phyloP scores from a whole-genome alignment of 2,113 vertebrate species.

The Mustelus asterias region DNA sequence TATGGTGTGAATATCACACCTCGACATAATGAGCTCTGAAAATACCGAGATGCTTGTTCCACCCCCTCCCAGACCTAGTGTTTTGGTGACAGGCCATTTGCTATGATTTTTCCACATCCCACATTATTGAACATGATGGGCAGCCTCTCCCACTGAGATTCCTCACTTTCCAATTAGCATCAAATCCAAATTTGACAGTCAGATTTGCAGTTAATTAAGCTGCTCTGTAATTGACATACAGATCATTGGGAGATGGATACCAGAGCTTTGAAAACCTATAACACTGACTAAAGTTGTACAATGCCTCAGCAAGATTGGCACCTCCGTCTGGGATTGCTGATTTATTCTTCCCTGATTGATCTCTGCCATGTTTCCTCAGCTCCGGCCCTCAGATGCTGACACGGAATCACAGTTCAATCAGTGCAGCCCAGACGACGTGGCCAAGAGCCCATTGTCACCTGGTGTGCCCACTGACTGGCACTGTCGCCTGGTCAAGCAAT shows the following conservation, averaged over 20 bases:
- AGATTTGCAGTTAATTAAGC: slow-evolving; percentile 36
- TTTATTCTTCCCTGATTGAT: neutral
- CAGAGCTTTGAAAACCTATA: neutral
- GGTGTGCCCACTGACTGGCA: neutral
- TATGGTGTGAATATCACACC: neutral
- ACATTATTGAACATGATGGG: slow-evolving; percentile 25
- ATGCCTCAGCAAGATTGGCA: neutral
- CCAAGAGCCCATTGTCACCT: neutral
- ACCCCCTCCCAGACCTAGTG: neutral
- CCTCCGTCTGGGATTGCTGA: neutral
- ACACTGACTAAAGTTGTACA: neutral
- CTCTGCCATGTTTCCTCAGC: neutral
- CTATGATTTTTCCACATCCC: slow-evolving; percentile 22
- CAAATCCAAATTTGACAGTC: slow-evolving; percentile 31
- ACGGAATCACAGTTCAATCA: neutral
- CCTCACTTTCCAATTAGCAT: slow-evolving; percentile 26
- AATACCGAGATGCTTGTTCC: slow-evolving; percentile 14
- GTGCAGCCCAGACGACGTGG: neutral
- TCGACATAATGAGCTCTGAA: slow-evolving; percentile 18
- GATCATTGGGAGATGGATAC: slow-evolving; percentile 24
- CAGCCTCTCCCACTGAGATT: slow-evolving; percentile 19
- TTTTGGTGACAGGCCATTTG: slow-evolving; percentile 10
- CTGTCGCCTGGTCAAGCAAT: too few relatives aligned
- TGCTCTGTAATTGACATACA: slow-evolving; percentile 24
- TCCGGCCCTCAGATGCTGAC: neutral